These are phyloP conservation scores for Microcebus ravelobensis DNA, from an alignment of 2,113 vertebrate species.

Conservation along the genomic window DNA sequence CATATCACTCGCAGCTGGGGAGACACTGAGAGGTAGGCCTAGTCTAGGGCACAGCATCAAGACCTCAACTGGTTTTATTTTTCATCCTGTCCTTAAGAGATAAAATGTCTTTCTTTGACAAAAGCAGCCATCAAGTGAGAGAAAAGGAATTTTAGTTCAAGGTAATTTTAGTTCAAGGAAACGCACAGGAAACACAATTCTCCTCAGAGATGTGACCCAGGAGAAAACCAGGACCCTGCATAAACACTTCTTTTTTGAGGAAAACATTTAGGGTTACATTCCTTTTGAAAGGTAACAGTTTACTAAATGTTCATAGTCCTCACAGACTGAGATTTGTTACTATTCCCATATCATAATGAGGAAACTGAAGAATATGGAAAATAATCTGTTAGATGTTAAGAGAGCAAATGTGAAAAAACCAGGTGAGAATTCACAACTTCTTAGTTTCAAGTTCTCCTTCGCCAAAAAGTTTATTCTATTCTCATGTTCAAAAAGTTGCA, in stretches of 20 bases:
- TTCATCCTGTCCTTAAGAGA: background rate
- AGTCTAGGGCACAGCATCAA: background rate
- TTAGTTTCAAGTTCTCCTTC: background rate
- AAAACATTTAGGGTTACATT: background rate
- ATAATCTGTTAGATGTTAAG: background rate
- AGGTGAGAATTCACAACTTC: background rate
- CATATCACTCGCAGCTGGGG: background rate
- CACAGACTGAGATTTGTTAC: background rate
- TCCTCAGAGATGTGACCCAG: background rate
- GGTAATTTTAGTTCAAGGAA: background rate
- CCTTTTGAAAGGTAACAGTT: background rate
- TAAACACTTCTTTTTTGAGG: background rate
- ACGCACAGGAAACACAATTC: background rate
- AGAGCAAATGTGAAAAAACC: slow-evolving; percentile 6
- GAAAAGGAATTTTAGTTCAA: background rate
- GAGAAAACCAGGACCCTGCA: background rate
- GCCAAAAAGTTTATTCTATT: background rate
- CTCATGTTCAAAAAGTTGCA: background rate
- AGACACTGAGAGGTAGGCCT: background rate
- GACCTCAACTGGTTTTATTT: background rate
- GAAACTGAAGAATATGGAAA: background rate
- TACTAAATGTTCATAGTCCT: background rate
- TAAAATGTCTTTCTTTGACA: background rate
- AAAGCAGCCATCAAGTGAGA: background rate
- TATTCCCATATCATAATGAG: background rate